Base-by-base conservation (phyloP, 2,113 vertebrate genomes). In the Phalacrocorax pelagicus region DNA sequence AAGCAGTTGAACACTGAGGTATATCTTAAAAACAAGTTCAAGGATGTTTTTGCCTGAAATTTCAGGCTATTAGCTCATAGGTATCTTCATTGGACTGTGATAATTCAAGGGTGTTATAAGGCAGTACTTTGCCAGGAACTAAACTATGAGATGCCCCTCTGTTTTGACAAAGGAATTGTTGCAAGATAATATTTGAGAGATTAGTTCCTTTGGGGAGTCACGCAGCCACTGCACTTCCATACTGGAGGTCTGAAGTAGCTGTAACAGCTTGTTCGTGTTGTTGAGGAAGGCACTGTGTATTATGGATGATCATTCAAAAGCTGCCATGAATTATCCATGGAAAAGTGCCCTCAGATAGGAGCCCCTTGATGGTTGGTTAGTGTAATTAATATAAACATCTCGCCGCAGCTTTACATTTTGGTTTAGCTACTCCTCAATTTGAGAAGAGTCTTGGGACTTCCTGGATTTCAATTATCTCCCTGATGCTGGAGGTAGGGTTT, bases 321-420 rank as follows among this genome's bases (percentile, higher is more conserved):
- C 74, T 92, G 61, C 77, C 77, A 92, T 95, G 91, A 96, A 95
- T 97, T 94, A 97, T 94, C 91, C 57, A 81, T 71, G 65, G 86
- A 79, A 91, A 96, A 79, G 4, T 30, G 83, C 82, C 96, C 74
- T 96, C 82, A 91, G 62, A 95, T 74, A 95, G 74, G 74, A 97
- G 89, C 92, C 92, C 62, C 95, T 85, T 92, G 96, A 38, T 91
- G 94, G 27, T 49, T 97, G 96, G 94, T 92, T 95, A 62, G 77
- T 95, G 52, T 97, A 96, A 97, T 97, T 97, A 96, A 97, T 94
- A 85, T 24, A 88, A 96, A 86, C 66, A 82, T 97, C 78, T 85
- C 11, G 0, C 91, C 5, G 36, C 78, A 90, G 92, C 96, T 97
- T 94, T 95, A 94, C 86, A 40, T 92, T 95, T 96, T 90, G 71